These are phyloP conservation scores for Drosophila melanosoma DNA, from an alignment of 2,888 invertebrate genomes.

Conservation along the genomic window DNA sequence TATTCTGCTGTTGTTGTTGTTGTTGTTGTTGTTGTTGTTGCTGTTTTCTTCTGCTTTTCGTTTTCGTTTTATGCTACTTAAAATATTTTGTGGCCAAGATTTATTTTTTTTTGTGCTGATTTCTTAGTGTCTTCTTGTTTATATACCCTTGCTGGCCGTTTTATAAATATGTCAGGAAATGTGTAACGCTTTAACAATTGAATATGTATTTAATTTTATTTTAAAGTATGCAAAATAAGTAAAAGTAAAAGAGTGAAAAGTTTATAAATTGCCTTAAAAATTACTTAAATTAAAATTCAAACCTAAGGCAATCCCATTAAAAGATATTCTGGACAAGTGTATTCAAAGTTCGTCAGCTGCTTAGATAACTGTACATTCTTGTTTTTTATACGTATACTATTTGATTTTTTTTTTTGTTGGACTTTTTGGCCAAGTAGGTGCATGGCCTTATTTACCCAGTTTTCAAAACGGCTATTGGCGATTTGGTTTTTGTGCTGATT, in stretches of 20 bases:
- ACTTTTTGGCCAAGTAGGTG: constrained; percentile 57
- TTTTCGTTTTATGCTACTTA: constrained; percentile 67
- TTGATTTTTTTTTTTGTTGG: constrained; percentile 1
- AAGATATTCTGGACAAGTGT: background rate
- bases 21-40: constrained; percentile 31
- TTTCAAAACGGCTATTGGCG: constrained; percentile 63
- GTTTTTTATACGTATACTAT: constrained; percentile 13
- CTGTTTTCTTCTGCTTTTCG: constrained; percentile 60
- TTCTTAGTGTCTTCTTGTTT: constrained; percentile 26
- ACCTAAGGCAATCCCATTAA: background rate
- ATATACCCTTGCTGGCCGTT: constrained; percentile 40
- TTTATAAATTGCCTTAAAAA: background rate
- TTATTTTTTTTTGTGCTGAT: constrained; percentile 21
- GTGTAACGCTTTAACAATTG: background rate
- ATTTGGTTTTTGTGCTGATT: constrained; percentile 65
- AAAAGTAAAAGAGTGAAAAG: background rate
- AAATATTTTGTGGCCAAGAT: constrained; percentile 52
- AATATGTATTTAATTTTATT: background rate
- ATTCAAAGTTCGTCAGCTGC: constrained; percentile 1
- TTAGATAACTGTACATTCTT: constrained; percentile 18
- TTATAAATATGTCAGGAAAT: background rate
- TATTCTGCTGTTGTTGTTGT: constrained; percentile 2
- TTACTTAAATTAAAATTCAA: background rate
- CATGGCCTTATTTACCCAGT: constrained; percentile 83
- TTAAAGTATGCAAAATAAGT: background rate